A percentile compares a stretch with the other conserved stretches of the same genome.
phyloP scores from a whole-genome alignment of 2,888 invertebrate genomes.

The Galeruca laticollis region DNA sequence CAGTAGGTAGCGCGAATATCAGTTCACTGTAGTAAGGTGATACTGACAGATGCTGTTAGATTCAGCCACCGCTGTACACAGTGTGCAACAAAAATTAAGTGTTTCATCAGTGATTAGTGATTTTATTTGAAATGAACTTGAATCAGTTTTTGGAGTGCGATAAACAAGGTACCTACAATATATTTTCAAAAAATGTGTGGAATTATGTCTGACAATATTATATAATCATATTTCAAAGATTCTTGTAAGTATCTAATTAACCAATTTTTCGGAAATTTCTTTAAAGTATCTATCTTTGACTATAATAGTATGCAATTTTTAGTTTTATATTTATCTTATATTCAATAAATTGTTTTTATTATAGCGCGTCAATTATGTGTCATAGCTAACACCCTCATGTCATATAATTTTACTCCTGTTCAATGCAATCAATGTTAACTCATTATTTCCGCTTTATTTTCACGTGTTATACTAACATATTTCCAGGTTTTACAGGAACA shows the following conservation, averaged over 20 bases:
- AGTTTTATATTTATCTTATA: background rate
- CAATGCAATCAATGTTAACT: too few relatives aligned
- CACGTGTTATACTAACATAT: too few relatives aligned
- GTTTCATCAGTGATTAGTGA: constrained; percentile 16
- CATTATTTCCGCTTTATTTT: too few relatives aligned
- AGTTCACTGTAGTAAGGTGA: constrained; percentile 41
- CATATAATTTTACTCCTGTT: too few relatives aligned
- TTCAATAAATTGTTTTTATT: too few relatives aligned
- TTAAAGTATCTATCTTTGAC: too few relatives aligned
- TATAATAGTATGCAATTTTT: too few relatives aligned
- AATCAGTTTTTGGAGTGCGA: constrained; percentile 34
- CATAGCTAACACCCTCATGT: too few relatives aligned
- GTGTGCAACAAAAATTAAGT: constrained; percentile 27
- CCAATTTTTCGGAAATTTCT: too few relatives aligned
- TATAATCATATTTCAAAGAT: background rate
- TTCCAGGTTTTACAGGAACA: too few relatives aligned
- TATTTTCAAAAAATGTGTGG: background rate
- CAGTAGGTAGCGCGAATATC: constrained; percentile 43
- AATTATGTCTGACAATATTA: background rate
- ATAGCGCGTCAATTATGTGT: too few relatives aligned
- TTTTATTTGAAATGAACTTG: constrained; percentile 23
- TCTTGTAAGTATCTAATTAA: background rate
- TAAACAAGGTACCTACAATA: constrained; percentile 24
- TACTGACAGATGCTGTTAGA: constrained; percentile 39
- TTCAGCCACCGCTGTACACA: constrained; percentile 33